Conservation (phyloP, 1,140 invertebrate species). For the Onthophagus taurus region DNA sequence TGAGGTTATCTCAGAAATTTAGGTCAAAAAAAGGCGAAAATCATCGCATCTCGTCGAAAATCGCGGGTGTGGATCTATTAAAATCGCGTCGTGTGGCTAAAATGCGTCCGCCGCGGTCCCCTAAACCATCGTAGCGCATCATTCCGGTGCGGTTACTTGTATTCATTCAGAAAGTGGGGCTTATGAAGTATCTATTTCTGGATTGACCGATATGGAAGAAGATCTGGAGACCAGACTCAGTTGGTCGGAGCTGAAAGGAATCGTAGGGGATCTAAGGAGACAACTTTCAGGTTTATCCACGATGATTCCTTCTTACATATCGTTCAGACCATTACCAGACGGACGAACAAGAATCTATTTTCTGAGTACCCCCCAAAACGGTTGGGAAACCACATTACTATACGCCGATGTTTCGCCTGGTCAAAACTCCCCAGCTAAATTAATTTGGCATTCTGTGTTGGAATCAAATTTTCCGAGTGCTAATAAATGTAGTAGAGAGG, state of each 20-base stretch:
- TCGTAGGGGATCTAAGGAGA: constrained; percentile 72
- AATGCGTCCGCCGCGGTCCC: not conserved
- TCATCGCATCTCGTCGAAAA: constrained; percentile 3
- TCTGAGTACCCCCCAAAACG: constrained; percentile 70
- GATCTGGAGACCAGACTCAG: constrained; percentile 35
- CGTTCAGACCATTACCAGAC: constrained; percentile 67
- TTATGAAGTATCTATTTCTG: constrained; percentile 4
- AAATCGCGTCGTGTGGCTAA: not conserved
- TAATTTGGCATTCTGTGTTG: constrained; percentile 63
- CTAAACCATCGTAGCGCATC: too few relatives aligned
- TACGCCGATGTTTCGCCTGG: constrained; percentile 68
- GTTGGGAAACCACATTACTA: constrained; percentile 79
- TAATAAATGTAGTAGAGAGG: constrained; percentile 66
- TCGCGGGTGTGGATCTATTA: not conserved
- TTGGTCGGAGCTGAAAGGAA: constrained; percentile 72
- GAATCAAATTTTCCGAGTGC: constrained; percentile 61
- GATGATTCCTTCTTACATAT: constrained; percentile 67
- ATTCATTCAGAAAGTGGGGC: not conserved
- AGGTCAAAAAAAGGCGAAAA: constrained; percentile 6
- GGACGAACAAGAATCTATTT: constrained; percentile 80
- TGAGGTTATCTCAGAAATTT: constrained; percentile 11
- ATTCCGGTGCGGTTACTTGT: not conserved
- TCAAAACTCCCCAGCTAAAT: constrained; percentile 38
- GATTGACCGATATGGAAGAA: constrained; percentile 9
- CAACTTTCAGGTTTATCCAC: constrained; percentile 65